phyloP scores from a whole-genome alignment of 1,140 invertebrate genomes.

The Protaetia brevitarsis region DNA sequence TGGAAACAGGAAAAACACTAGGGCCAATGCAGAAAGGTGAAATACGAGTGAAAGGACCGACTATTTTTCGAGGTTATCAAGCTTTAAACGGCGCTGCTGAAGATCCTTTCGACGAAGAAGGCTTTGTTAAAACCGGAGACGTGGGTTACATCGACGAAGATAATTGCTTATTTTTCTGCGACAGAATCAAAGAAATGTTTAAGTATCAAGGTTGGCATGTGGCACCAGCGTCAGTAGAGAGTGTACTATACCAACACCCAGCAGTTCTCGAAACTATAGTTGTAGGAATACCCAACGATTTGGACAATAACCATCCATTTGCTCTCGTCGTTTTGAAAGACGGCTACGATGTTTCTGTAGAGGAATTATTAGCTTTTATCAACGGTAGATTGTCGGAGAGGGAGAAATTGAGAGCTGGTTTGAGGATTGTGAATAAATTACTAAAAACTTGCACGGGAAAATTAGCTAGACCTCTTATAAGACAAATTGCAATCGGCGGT shows the following conservation, averaged over 20 bases:
- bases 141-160: conserved; percentile 63
- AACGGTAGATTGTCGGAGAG: conserved; percentile 34
- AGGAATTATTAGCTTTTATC: conserved; percentile 50
- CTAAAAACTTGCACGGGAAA: no score
- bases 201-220: conserved; percentile 56
- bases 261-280: conserved; percentile 64
- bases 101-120: conserved; percentile 47
- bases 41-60: no score
- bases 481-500: no score
- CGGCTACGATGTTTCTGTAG: conserved; percentile 44
- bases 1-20: not conserved
- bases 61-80: not conserved
- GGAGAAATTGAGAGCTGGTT: conserved; percentile 8
- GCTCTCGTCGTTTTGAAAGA: conserved; percentile 59
- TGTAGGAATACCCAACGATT: conserved; percentile 57
- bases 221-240: conserved; percentile 55
- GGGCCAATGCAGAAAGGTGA: not conserved
- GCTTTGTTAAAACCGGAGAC: conserved; percentile 65
- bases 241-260: conserved; percentile 59
- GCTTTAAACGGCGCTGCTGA: not conserved
- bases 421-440: not conserved
- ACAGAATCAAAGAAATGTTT: conserved; percentile 69
- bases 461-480: no score
- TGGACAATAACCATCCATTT: conserved; percentile 59
- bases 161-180: conserved; percentile 61